These are phyloP conservation scores for Temnothorax unifasciatus DNA, from an alignment of 2,888 invertebrate species.

Conservation along the genomic window DNA sequence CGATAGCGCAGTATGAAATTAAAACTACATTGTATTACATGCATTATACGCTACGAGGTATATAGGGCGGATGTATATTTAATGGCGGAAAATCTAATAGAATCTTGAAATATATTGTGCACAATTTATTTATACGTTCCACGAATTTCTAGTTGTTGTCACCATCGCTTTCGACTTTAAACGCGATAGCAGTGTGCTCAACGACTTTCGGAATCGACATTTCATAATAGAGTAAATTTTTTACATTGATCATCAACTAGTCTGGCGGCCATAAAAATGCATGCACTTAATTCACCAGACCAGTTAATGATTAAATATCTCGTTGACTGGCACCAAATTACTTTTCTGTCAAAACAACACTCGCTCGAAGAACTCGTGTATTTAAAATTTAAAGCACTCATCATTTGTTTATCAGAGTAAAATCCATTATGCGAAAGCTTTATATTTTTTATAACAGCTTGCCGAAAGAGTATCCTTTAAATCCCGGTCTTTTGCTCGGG, in stretches of 20 bases:
- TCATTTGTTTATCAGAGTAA: not conserved
- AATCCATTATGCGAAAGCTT: not conserved
- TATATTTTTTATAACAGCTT: not conserved
- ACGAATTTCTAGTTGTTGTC: not conserved
- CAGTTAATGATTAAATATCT: not conserved
- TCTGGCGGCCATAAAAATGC: not conserved
- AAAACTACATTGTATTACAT: slow-evolving; percentile 36
- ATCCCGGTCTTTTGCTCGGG: not conserved
- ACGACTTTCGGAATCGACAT: not conserved
- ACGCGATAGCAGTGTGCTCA: not conserved
- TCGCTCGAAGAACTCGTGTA: not conserved
- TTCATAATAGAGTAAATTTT: not conserved
- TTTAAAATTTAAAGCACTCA: too few species aligned
- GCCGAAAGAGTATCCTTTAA: not conserved
- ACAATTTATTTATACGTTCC: not conserved
- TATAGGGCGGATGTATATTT: not conserved
- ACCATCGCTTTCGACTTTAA: slow-evolving; percentile 22
- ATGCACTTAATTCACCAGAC: slow-evolving; percentile 6
- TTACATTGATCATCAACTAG: not conserved
- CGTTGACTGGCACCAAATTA: not conserved
- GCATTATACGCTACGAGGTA: not conserved
- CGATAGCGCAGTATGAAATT: slow-evolving; percentile 35
- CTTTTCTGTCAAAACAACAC: not conserved
- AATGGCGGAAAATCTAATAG: not conserved
- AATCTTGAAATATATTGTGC: not conserved